Percentiles rank a stretch among this genome's conserved stretches.
These are phyloP conservation scores for Dysidea cf. avara DNA, from an alignment of 37 sponge, comb jelly and placozoan genomes.

Conservation along the genomic window DNA sequence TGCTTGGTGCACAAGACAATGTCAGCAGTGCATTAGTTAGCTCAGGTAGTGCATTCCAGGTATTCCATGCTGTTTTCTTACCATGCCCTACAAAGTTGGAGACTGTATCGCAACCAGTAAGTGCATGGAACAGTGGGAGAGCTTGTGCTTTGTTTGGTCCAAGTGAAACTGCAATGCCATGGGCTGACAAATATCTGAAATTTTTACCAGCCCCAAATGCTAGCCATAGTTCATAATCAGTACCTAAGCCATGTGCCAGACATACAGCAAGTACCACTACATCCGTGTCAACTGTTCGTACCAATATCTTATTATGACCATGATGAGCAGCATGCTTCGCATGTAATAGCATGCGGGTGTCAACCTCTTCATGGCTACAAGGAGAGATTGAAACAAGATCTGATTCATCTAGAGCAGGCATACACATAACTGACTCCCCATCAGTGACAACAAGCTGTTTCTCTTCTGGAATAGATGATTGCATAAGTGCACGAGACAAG, in stretches of 20 bases:
- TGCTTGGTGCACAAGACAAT: slow-evolving; percentile 1
- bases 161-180: slow-evolving; percentile 4
- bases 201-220: slow-evolving; percentile 34
- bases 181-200: no score
- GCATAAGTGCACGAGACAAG: background rate
- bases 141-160: slow-evolving; percentile 8
- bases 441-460: slow-evolving; percentile 25
- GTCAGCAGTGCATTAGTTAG: slow-evolving; percentile 16
- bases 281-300: slow-evolving; percentile 41
- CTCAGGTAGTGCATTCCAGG: no score
- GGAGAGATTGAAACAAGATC: no score
- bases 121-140: slow-evolving; percentile 38
- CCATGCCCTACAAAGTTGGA: slow-evolving; percentile 24
- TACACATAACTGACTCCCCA: no score
- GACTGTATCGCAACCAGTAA: slow-evolving; percentile 49
- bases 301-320: slow-evolving; percentile 6
- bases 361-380: no score
- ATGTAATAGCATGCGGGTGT: slow-evolving; percentile 30
- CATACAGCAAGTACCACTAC: slow-evolving; percentile 32
- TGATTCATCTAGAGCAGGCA: no score
- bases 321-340: slow-evolving; percentile 22
- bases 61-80: no score
- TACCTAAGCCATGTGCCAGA: background rate
- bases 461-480: background rate
- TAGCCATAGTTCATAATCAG: slow-evolving; percentile 25